phyloP scores from a whole-genome alignment of 2,888 invertebrate species.

The Sclerodermus sp. region DNA sequence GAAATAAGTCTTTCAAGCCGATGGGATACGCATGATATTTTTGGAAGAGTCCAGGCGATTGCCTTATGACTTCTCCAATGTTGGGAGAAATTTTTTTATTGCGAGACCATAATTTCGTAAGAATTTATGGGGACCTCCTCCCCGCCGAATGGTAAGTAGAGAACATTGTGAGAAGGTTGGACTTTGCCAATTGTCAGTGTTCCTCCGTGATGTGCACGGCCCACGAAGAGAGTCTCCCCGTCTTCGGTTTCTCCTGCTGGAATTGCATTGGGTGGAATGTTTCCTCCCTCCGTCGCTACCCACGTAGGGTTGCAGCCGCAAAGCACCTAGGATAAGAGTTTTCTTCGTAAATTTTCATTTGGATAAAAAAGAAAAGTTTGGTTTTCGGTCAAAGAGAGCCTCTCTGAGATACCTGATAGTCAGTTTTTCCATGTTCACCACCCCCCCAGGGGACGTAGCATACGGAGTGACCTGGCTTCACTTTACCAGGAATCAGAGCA shows the following conservation, averaged over 20 bases:
- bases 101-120: conserved; percentile 73
- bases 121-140: conserved; percentile 78
- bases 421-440: conserved; percentile 66
- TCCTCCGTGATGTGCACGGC: conserved; percentile 77
- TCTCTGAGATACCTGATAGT: conserved; percentile 71
- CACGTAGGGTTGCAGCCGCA: conserved; percentile 54
- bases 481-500: conserved; percentile 79
- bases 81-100: conserved; percentile 34
- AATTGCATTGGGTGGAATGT: conserved; percentile 73
- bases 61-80: too few relatives aligned
- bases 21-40: too few relatives aligned
- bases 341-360: background rate
- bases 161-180: conserved; percentile 78
- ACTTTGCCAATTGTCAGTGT: conserved; percentile 80
- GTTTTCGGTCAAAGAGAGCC: too few relatives aligned
- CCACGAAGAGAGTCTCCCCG: conserved; percentile 78
- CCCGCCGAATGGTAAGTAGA: conserved; percentile 83
- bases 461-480: conserved; percentile 70
- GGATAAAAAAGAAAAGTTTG: background rate
- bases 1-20: too few relatives aligned
- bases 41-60: too few relatives aligned
- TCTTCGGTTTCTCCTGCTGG: conserved; percentile 74
- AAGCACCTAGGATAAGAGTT: conserved; percentile 46
- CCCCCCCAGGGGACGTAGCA: conserved; percentile 81
- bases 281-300: conserved; percentile 66